These are phyloP conservation scores for Anoplius nigerrimus DNA, from an alignment of 2,888 invertebrate genomes.

Conservation along the genomic window DNA sequence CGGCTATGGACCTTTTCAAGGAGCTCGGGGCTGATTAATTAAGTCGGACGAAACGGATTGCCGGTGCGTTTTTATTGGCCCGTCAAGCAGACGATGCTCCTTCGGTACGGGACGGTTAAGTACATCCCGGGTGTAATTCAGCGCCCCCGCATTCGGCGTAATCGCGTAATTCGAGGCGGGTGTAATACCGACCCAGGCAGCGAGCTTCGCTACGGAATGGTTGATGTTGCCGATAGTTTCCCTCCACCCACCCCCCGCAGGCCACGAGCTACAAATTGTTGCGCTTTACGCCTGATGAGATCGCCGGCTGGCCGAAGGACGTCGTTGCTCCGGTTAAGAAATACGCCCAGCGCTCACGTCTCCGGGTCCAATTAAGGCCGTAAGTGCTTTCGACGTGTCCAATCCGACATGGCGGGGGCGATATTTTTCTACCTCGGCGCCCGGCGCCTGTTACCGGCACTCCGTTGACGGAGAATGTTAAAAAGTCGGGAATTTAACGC, in stretches of 20 bases:
- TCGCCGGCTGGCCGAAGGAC: conserved; percentile 30
- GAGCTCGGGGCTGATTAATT: too few relatives aligned
- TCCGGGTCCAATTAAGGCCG: conserved; percentile 47
- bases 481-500: too few relatives aligned
- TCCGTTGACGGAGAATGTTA: too few relatives aligned
- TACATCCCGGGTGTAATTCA: background rate
- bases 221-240: background rate
- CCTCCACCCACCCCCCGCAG: too few relatives aligned
- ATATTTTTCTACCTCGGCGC: too few relatives aligned
- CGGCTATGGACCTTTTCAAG: too few relatives aligned
- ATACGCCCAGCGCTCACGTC: conserved; percentile 21
- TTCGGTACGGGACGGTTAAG: conserved; percentile 2
- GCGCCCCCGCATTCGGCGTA: conserved; percentile 7
- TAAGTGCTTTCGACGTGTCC: conserved; percentile 39
- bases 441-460: too few relatives aligned
- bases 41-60: too few relatives aligned
- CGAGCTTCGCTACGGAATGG: background rate
- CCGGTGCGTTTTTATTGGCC: too few relatives aligned
- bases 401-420: too few relatives aligned
- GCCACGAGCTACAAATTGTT: conserved; percentile 22
- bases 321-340: conserved; percentile 38
- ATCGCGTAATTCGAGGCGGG: conserved; percentile 15
- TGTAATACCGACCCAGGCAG: too few relatives aligned
- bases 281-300: conserved; percentile 40
- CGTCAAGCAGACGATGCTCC: conserved; percentile 1